These are phyloP conservation scores for Cyanoderma ruficeps DNA, from an alignment of 2,113 vertebrate species.

Conservation along the genomic window DNA sequence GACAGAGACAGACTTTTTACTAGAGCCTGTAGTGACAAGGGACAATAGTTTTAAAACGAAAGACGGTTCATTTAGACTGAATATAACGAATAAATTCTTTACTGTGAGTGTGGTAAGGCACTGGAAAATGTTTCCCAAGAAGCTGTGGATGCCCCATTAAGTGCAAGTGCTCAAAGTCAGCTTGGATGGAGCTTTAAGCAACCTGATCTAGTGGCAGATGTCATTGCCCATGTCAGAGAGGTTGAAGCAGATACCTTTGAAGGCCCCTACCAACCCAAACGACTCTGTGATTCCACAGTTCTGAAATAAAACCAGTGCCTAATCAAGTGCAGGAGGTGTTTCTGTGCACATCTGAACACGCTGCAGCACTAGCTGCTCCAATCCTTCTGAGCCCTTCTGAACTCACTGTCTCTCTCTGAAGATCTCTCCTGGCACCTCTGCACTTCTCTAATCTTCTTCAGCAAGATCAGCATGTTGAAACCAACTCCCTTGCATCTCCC, in stretches of 20 bases:
- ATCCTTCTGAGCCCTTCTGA: neutral
- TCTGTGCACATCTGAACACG: neutral
- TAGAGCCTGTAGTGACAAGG: neutral
- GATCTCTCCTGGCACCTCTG: neutral
- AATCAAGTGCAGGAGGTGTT: fast-evolving
- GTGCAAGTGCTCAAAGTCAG: neutral
- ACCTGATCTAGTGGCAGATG: neutral
- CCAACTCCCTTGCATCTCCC: neutral
- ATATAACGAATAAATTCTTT: neutral
- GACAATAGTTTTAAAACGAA: neutral
- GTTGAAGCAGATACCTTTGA: neutral
- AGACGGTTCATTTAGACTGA: neutral
- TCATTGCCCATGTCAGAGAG: neutral
- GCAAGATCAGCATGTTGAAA: neutral
- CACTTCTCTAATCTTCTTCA: neutral
- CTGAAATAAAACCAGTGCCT: neutral
- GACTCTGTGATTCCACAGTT: fast-evolving
- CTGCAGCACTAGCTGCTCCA: neutral
- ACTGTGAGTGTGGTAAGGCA: neutral
- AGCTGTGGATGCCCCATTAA: neutral
- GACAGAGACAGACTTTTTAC: neutral
- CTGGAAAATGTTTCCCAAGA: neutral
- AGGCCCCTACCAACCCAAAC: neutral
- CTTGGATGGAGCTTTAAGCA: neutral
- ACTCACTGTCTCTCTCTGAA: neutral